These are phyloP conservation scores for Cricetomys ansorgei DNA, from an alignment of 2,113 vertebrate species.

Conservation along the genomic window DNA sequence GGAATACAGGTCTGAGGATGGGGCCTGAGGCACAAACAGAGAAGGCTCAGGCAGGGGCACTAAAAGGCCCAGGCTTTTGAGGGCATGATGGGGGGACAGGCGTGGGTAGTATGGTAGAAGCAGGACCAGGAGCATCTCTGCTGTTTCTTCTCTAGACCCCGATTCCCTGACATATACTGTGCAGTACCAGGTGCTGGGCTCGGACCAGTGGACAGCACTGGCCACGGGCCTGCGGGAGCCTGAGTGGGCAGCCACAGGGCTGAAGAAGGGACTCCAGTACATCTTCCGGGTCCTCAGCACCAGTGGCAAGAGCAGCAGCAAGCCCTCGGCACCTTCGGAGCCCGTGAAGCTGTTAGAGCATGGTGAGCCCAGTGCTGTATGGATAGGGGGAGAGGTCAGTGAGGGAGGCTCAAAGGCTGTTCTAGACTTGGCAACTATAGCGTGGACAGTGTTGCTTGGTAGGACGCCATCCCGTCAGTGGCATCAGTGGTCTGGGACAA, in stretches of 20 bases:
- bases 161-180: constrained; percentile 93
- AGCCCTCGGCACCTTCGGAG: constrained; percentile 92
- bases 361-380: constrained; percentile 84
- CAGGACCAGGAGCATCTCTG: background rate
- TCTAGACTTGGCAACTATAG: background rate
- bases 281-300: constrained; percentile 95
- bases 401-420: background rate
- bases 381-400: rapidly evolving
- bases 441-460: rapidly evolving
- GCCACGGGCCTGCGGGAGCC: constrained; percentile 91
- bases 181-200: constrained; percentile 96
- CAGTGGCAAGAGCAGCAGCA: constrained; percentile 96
- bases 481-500: background rate
- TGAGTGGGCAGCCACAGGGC: constrained; percentile 87
- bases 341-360: constrained; percentile 92
- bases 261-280: constrained; percentile 93
- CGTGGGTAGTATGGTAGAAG: background rate
- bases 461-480: background rate
- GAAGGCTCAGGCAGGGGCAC: background rate
- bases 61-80: background rate
- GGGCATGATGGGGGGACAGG: background rate
- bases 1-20: background rate
- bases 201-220: constrained; percentile 95
- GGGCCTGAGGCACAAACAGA: rapidly evolving
- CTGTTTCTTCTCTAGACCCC: constrained; percentile 87